A percentile compares a stretch with the other conserved stretches of the same genome.
Evolutionary conservation across 2,888 invertebrate genomes (phyloP).

Genomic region (Eugnorisma glareosa): DNA sequence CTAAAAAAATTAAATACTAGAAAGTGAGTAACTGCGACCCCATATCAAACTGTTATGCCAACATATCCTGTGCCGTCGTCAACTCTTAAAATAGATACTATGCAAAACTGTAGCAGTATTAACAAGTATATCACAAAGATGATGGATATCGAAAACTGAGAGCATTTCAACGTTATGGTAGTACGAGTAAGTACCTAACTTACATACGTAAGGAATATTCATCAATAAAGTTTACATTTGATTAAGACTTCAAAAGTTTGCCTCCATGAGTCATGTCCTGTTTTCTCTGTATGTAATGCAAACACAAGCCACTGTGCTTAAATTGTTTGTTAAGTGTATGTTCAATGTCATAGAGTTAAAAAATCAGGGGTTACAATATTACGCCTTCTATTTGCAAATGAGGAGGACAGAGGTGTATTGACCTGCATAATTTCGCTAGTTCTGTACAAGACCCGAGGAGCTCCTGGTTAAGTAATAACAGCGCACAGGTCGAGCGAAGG

Average conservation of each 20-base stretch:
- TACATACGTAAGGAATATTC: neutral
- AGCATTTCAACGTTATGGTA: slow-evolving; percentile 15
- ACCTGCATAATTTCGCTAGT: neutral
- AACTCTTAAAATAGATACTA: neutral
- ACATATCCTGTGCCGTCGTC: too few relatives aligned
- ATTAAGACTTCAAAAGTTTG: slow-evolving; percentile 37
- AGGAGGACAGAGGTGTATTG: neutral
- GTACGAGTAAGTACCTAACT: neutral
- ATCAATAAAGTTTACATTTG: slow-evolving; percentile 38
- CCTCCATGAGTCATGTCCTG: slow-evolving; percentile 1
- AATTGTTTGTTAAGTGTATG: neutral
- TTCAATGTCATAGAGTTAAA: neutral
- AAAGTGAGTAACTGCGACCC: neutral
- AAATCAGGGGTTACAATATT: neutral
- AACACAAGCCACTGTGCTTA: slow-evolving; percentile 2
- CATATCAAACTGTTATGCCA: neutral
- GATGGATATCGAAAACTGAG: slow-evolving; percentile 5
- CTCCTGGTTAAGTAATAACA: neutral
- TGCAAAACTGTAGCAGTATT: slow-evolving; percentile 1
- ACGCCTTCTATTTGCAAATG: neutral
- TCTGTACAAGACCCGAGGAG: neutral
- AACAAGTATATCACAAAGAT: slow-evolving; percentile 8
- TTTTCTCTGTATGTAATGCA: slow-evolving; percentile 12
- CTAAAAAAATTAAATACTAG: neutral
- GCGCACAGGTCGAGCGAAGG: neutral